Percentiles rank a stretch among this genome's conserved stretches.
phyloP scores from a whole-genome alignment of 2,888 invertebrate species.

The Notodonta ziczac region DNA sequence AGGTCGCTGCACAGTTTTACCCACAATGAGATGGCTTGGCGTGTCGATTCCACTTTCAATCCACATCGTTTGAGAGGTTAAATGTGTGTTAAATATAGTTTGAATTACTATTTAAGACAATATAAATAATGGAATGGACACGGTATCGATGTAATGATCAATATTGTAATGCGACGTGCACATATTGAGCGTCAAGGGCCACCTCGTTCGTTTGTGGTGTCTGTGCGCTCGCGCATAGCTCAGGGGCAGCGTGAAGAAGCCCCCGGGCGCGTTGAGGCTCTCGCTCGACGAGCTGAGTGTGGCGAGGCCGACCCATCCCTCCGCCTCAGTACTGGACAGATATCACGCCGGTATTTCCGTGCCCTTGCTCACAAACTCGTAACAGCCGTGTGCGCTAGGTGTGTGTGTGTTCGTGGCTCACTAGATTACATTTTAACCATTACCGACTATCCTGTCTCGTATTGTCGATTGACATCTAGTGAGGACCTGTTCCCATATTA shows the following conservation, averaged over 20 bases:
- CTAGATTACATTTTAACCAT: no score
- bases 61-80: not conserved
- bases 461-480: no score
- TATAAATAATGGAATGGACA: slow-evolving; percentile 36
- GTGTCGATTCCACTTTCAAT: slow-evolving; percentile 51
- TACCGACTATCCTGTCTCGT: no score
- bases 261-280: slow-evolving; percentile 86
- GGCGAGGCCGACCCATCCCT: slow-evolving; percentile 66
- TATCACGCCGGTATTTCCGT: slow-evolving; percentile 33
- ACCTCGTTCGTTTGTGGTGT: slow-evolving; percentile 93
- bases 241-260: slow-evolving; percentile 89
- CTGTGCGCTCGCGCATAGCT: slow-evolving; percentile 91
- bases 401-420: not conserved
- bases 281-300: slow-evolving; percentile 86
- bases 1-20: slow-evolving; percentile 43
- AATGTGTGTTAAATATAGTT: not conserved
- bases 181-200: slow-evolving; percentile 69
- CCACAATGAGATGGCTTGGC: slow-evolving; percentile 28
- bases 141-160: slow-evolving; percentile 32
- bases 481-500: not conserved
- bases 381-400: no score
- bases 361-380: slow-evolving; percentile 5
- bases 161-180: slow-evolving; percentile 64
- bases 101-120: not conserved
- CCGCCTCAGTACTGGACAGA: slow-evolving; percentile 66